Evolutionary conservation across 2,797 vertebrate genomes (phyloP), one percentile per base, ranked within the genome.

Genomic region (Anguilla marmorata): DNA sequence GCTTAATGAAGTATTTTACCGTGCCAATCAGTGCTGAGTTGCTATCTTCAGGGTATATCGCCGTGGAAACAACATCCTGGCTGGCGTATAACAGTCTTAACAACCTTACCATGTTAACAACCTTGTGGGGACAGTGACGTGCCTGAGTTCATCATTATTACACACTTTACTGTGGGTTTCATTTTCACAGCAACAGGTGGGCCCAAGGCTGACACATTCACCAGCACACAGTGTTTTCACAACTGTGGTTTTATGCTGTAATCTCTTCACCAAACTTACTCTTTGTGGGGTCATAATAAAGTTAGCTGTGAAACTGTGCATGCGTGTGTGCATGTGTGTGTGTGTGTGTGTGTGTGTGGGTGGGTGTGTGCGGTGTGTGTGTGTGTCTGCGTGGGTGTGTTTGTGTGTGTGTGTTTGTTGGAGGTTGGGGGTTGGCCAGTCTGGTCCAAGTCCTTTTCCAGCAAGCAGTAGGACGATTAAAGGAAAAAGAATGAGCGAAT

Each of bases 1-100:
- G 84, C 84, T 37, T 85, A 85, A 85, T 85, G 50, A 58, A 4
- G 33, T 60, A 27, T 60, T 58, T 58, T 21, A n/a, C 56, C 2
- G 56, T 7, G 27, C 27, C 27, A 14, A 33, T 37, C 19, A 19
- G 56, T 24, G 14, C 2, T 60, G 52, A 58, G 52, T 27, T 50
- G 79, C 79, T 85, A 85, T 85, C 84, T 33, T 16, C 84, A 2
- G 84, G 50, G 84, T 37, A 19, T 85, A 56, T 85, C 50, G 54
- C 52, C 19, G 14, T 4, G 24, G 84, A 82, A 82, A 82, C 45
- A n/a, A 50, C 41, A 82, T 82, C 79, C 79, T 19, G 24, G 45
- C 45, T 82, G 79, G 79, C 41, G 45, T 21, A 3, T 82, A 82
- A 50, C 19, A 11, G 41, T 82, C 79, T 27, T 82, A 82, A 76